Evolutionary conservation across 2,888 invertebrate species (phyloP).

Genomic region (Scaptodrosophila latifasciaeformis): DNA sequence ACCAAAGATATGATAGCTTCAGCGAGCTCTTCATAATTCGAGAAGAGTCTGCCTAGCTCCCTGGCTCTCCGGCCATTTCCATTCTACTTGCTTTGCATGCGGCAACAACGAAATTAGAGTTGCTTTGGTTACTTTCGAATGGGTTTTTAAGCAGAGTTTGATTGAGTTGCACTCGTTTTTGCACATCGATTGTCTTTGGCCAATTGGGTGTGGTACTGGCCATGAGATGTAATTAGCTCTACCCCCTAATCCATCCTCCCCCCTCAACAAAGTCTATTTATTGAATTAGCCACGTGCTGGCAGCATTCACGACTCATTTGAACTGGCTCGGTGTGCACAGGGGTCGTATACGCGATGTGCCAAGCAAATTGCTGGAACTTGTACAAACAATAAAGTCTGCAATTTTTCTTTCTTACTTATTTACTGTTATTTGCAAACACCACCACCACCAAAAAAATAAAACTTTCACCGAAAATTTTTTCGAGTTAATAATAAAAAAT

Average conservation of each 20-base stretch:
- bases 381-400: too few species aligned
- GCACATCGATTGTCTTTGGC: conserved; percentile 32
- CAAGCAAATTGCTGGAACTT: too few species aligned
- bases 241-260: too few species aligned
- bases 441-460: too few species aligned
- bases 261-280: conserved; percentile 46
- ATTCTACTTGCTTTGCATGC: conserved; percentile 53
- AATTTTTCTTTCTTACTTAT: too few species aligned
- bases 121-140: neutral
- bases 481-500: too few species aligned
- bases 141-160: conserved; percentile 4
- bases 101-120: conserved; percentile 22
- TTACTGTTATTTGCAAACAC: too few species aligned
- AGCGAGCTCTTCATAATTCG: too few species aligned
- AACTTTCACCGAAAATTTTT: conserved; percentile 36
- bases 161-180: conserved; percentile 44
- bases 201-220: conserved; percentile 6
- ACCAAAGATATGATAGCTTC: conserved; percentile 59
- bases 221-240: conserved; percentile 47
- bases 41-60: too few species aligned
- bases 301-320: too few species aligned
- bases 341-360: neutral
- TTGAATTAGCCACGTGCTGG: conserved; percentile 64
- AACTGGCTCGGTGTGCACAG: neutral
- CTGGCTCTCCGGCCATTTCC: conserved; percentile 11